Percentiles rank a stretch among this genome's conserved stretches.
Evolutionary conservation across 2,113 vertebrate species (phyloP).

Genomic region (Monarcha castaneiventris): DNA sequence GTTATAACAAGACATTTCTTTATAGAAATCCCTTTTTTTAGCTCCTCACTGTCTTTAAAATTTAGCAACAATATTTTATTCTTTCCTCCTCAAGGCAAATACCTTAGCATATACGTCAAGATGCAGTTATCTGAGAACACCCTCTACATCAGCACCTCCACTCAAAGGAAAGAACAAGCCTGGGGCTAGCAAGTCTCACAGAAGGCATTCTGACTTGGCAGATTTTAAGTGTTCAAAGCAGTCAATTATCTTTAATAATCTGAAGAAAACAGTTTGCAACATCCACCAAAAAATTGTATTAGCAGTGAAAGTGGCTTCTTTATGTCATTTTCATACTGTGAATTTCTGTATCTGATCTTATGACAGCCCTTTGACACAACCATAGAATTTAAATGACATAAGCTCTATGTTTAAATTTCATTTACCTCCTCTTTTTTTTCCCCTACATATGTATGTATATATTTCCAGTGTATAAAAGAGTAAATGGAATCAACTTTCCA

Average conservation of each 20-base stretch:
- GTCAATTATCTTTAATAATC: neutral
- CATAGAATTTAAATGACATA: neutral
- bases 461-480: neutral
- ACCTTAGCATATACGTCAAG: neutral
- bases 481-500: neutral
- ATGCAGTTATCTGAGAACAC: neutral
- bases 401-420: neutral
- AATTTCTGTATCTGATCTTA: neutral
- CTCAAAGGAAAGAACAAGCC: neutral
- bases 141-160: neutral
- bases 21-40: neutral
- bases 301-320: neutral
- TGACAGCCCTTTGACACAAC: neutral
- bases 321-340: neutral
- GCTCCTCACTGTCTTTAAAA: neutral
- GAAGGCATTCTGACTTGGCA: neutral
- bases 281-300: neutral
- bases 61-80: neutral
- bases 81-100: neutral
- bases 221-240: neutral
- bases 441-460: neutral
- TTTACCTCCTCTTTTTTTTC: neutral
- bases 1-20: conserved; percentile 13
- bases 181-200: neutral
- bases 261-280: neutral